A percentile compares a stretch with the other conserved stretches of the same genome.
These are phyloP conservation scores for Pedionomus torquatus DNA, from an alignment of 2,113 vertebrate species.

Conservation along the genomic window DNA sequence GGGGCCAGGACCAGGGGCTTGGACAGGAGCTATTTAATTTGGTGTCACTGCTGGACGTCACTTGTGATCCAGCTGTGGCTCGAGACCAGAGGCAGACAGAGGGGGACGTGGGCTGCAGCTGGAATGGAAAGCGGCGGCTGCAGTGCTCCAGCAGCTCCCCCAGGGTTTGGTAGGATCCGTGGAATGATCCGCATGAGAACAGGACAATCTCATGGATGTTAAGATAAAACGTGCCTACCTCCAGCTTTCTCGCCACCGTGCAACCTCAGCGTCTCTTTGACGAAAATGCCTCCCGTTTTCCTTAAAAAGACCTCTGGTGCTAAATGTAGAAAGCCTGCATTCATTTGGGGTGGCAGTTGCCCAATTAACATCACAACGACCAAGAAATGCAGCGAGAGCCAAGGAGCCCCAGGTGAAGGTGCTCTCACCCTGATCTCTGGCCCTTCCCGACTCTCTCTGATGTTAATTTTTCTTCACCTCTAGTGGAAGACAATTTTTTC, in stretches of 20 bases:
- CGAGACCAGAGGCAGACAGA: not conserved
- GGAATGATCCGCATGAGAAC: not conserved
- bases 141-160: not conserved
- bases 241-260: not conserved
- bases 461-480: not conserved
- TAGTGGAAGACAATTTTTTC: not conserved
- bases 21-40: not conserved
- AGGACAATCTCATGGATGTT: not conserved
- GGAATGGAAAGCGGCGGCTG: not conserved
- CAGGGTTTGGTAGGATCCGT: not conserved
- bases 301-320: not conserved
- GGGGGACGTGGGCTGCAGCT: not conserved
- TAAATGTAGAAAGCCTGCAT: not conserved
- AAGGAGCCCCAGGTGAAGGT: not conserved
- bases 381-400: not conserved
- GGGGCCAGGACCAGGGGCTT: not conserved
- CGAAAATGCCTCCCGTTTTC: not conserved
- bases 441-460: not conserved
- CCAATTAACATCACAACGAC: slow-evolving; percentile 22
- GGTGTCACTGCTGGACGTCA: not conserved
- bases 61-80: not conserved
- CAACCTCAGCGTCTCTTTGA: not conserved
- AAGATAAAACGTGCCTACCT: not conserved
- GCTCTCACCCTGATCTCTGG: not conserved
- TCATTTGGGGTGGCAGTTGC: not conserved